Base-by-base conservation (phyloP, 30 jellyfish, hydroid and myxozoan species). In the Aurelia sp. region DNA sequence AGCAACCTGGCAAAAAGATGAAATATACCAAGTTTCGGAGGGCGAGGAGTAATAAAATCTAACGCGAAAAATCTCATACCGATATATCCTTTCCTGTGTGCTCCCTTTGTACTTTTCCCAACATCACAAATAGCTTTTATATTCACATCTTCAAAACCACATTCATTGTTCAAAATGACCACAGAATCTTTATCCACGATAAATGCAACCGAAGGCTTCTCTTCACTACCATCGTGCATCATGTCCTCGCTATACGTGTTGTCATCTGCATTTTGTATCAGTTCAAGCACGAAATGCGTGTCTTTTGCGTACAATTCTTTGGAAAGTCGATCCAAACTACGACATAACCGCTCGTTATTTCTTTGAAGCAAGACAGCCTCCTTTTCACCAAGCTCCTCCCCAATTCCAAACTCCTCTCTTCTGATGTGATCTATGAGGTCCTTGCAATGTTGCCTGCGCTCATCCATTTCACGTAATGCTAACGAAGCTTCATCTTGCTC, bases 181-280 rank as follows among this genome's bases (percentile, higher is more conserved):
- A 94, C 75, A 2, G 48, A 52, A 72, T 91, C 79, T 20, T 72
- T 22, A 9, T 89, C 95, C 21, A 94, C 90, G 33, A 94, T 79
- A 73, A 94, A 94, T 4, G 97, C 95, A 63, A 89, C 92, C 6
- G 99, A 55, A 3, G 99, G 99, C 53, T 71, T 84, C 61, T 84
- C 97, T 50, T 59, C 92, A 47, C 84, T 58, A 44, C 61, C 91
- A 19, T 6, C 84, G 13, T 27, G 71, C 80, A 83, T 72, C 58
- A 92, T 24, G 3, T 35, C 65, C 17, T 67, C 92, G 18, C 91
- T 86, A 69, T 93, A 94, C 6, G 24, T 63, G 70, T 89, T 94
- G 60, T 94, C 99, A 53, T 94, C 99, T 13, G 97, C 97, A 80
- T 94, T 94, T 66, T 94, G 99, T 24, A 94, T 74, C 78, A 94